These are phyloP conservation scores for Limanda limanda DNA, from an alignment of 2,113 vertebrate genomes.

Conservation along the genomic window DNA sequence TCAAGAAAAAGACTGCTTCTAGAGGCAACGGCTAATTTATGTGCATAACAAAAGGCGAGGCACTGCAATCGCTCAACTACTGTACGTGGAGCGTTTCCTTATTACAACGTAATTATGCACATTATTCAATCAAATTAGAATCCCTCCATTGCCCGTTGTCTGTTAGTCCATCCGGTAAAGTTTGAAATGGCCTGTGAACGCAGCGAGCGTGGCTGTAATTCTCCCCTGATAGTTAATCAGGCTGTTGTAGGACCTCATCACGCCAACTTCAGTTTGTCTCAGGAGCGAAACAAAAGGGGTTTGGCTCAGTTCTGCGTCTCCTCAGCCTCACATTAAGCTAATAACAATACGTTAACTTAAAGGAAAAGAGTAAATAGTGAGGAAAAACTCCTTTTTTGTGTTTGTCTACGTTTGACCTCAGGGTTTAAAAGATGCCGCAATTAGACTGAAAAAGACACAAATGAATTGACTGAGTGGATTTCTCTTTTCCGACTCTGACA, in stretches of 20 bases:
- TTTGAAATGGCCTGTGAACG: constrained; percentile 68
- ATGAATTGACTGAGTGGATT: constrained; percentile 34
- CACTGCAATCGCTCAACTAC: constrained; percentile 42
- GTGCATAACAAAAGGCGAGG: constrained; percentile 57
- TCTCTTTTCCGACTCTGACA: constrained; percentile 17
- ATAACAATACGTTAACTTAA: constrained; percentile 28
- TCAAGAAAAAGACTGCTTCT: constrained; percentile 56
- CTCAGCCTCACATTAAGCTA: constrained; percentile 13
- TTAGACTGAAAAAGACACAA: constrained; percentile 36
- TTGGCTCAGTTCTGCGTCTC: constrained; percentile 28
- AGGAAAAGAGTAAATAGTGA: not conserved
- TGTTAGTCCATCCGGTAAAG: constrained; percentile 65
- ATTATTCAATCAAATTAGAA: constrained; percentile 69
- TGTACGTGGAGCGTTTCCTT: constrained; percentile 32
- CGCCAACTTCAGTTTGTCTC: constrained; percentile 43
- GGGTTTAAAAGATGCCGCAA: constrained; percentile 18
- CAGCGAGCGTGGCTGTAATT: constrained; percentile 45
- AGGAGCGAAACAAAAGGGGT: constrained; percentile 59
- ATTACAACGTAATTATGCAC: constrained; percentile 66
- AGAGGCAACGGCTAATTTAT: constrained; percentile 53
- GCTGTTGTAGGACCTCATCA: constrained; percentile 44
- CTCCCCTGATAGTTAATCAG: constrained; percentile 49
- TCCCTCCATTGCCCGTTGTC: constrained; percentile 57
- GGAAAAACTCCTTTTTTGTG: too few species aligned
- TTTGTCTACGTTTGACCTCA: not conserved